These are phyloP conservation scores for Drosophila baimaii DNA, from an alignment of 1,140 invertebrate species.

Conservation along the genomic window DNA sequence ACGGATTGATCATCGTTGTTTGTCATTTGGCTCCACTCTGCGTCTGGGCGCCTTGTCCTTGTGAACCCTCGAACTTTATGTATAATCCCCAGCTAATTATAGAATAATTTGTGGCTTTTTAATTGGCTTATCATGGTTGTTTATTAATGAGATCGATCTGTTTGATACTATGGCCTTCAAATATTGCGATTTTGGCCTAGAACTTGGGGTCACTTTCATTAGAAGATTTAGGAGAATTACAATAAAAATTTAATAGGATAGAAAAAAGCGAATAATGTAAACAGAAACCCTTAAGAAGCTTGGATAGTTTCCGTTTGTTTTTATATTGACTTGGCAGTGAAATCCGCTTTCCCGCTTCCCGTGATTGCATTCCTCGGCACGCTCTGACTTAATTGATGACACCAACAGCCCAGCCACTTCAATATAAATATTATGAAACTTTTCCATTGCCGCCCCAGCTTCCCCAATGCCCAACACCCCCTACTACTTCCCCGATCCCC, in stretches of 20 bases:
- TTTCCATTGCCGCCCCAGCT: constrained; percentile 58
- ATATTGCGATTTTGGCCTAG: constrained; percentile 5
- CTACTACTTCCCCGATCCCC: too few species aligned
- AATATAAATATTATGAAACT: constrained; percentile 61
- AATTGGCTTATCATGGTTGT: constrained; percentile 57
- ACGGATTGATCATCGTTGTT: constrained; percentile 53
- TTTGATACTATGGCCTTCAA: constrained; percentile 9
- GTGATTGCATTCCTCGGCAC: constrained; percentile 15
- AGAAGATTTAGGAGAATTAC: background rate
- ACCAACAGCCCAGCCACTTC: constrained; percentile 3
- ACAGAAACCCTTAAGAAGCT: background rate
- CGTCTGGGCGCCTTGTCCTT: constrained; percentile 40
- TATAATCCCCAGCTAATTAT: constrained; percentile 46
- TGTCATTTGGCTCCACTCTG: constrained; percentile 19
- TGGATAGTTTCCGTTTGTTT: constrained; percentile 12
- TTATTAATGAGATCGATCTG: constrained; percentile 60
- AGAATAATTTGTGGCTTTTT: constrained; percentile 57
- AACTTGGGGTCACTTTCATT: background rate
- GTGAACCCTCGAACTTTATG: constrained; percentile 31
- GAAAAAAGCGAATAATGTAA: constrained; percentile 11
- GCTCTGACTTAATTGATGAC: constrained; percentile 29
- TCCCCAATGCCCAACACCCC: constrained; percentile 10
- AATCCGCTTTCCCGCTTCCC: background rate
- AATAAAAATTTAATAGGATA: constrained; percentile 8
- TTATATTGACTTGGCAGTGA: constrained; percentile 21